Conservation (phyloP, 1,140 invertebrate species). For the Belonocnema kinseyi region DNA sequence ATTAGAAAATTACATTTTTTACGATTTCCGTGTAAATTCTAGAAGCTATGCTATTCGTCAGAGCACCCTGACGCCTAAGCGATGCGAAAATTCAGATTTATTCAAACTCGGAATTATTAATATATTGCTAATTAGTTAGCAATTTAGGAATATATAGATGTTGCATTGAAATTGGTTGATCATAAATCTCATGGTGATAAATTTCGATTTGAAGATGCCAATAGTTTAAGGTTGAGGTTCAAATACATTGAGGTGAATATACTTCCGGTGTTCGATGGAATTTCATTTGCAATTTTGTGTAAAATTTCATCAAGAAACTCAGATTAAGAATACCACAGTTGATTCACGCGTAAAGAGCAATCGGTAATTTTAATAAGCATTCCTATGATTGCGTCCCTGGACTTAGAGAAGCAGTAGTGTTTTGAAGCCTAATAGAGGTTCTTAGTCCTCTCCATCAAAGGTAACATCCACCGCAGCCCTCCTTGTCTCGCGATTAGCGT, state of each 20-base stretch:
- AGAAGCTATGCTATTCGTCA: too few relatives aligned
- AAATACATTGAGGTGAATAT: not conserved
- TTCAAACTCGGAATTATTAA: too few relatives aligned
- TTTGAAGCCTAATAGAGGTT: constrained; percentile 66
- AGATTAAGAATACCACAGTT: constrained; percentile 19
- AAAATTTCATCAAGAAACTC: constrained; percentile 24
- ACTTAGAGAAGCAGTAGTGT: constrained; percentile 56
- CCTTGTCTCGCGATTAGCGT: constrained; percentile 43
- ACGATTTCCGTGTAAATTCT: too few relatives aligned
- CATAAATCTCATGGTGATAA: constrained; percentile 1
- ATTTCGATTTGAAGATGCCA: not conserved
- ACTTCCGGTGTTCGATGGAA: constrained; percentile 11
- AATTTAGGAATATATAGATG: too few relatives aligned
- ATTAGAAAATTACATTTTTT: too few relatives aligned
- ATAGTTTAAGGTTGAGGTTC: not conserved
- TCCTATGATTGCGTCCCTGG: constrained; percentile 62
- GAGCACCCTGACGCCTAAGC: too few relatives aligned
- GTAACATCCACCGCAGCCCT: constrained; percentile 56
- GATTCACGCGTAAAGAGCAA: constrained; percentile 27
- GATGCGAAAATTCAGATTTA: too few relatives aligned
- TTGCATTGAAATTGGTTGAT: constrained; percentile 7
- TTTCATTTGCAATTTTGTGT: constrained; percentile 28
- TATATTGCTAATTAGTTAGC: too few relatives aligned
- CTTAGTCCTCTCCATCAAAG: constrained; percentile 65
- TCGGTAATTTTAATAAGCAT: constrained; percentile 26